Conservation (phyloP, 2,113 vertebrate genomes). For the Heliornis fulica region DNA sequence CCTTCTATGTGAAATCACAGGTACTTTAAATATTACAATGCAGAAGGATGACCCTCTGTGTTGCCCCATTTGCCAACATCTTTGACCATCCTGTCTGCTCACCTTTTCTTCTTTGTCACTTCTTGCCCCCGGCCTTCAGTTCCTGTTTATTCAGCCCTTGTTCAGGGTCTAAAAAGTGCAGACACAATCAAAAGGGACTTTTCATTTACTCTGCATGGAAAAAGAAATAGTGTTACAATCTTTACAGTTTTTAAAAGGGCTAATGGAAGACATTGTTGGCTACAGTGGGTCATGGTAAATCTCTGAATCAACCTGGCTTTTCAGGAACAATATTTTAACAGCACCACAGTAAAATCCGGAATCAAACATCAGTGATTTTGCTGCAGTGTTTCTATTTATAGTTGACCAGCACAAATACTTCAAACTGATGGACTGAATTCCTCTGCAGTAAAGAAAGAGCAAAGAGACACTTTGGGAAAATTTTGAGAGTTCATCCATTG, state of each 20-base stretch:
- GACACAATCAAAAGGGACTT: background rate
- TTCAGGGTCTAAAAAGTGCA: conserved; percentile 8
- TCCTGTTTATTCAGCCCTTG: conserved; percentile 20
- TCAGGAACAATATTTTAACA: background rate
- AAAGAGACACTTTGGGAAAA: background rate
- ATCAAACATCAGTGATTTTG: background rate
- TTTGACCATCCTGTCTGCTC: background rate
- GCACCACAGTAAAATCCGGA: background rate
- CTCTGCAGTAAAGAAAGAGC: background rate
- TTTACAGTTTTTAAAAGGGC: background rate
- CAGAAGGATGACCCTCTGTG: background rate
- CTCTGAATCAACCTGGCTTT: background rate
- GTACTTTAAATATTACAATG: background rate
- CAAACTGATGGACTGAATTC: background rate
- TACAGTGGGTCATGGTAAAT: background rate
- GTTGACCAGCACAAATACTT: background rate
- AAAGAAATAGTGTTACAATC: background rate
- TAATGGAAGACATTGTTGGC: background rate
- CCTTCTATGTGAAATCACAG: background rate
- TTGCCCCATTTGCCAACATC: background rate
- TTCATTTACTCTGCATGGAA: background rate
- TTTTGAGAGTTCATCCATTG: background rate
- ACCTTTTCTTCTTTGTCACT: background rate
- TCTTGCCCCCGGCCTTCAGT: background rate
- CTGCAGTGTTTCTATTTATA: background rate